Percentiles rank a stretch among this genome's conserved stretches.
These are phyloP conservation scores for Prunella strophiata DNA, from an alignment of 2,797 vertebrate genomes.

Conservation along the genomic window DNA sequence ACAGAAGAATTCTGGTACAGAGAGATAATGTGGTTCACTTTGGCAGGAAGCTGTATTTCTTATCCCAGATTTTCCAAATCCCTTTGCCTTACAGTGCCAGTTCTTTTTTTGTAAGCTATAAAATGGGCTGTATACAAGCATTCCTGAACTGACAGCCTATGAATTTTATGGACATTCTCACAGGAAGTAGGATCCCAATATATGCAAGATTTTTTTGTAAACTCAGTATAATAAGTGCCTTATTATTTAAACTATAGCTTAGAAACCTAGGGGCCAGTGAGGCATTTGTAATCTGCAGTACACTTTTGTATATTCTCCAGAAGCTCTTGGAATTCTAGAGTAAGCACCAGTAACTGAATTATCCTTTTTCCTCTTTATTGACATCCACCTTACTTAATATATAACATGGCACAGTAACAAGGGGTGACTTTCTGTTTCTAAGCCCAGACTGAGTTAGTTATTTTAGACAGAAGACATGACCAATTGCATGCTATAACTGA, in stretches of 20 bases:
- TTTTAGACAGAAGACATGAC: background rate
- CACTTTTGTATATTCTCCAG: background rate
- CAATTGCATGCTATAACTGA: background rate
- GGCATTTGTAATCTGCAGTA: background rate
- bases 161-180: background rate
- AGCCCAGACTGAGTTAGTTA: background rate
- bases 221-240: background rate
- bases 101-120: background rate
- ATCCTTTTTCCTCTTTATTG: background rate
- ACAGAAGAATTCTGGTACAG: background rate
- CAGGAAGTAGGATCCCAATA: background rate
- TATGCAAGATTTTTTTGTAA: background rate
- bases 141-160: background rate
- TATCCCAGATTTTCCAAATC: background rate
- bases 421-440: background rate
- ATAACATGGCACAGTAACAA: background rate
- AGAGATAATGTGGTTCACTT: background rate
- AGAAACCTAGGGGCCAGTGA: background rate
- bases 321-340: constrained; percentile 3
- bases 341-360: background rate
- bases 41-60: constrained; percentile 2
- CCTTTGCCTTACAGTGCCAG: background rate
- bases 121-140: background rate
- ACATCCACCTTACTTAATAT: background rate
- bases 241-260: background rate